Base-by-base conservation (phyloP, 2,113 vertebrate species). In the Cryptomyrus ogoouensis region DNA sequence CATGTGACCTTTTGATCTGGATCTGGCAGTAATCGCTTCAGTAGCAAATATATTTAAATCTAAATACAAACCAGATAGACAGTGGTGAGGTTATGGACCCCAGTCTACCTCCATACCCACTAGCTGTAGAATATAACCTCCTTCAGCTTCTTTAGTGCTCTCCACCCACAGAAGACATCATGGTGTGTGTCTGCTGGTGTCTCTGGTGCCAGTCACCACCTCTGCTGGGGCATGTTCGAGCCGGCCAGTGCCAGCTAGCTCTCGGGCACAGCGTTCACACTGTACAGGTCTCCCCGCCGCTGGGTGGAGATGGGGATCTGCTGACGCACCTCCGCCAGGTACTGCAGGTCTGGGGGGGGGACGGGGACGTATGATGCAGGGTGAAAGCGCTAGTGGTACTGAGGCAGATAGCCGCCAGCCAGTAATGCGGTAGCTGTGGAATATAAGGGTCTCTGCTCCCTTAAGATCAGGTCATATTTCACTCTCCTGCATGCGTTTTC, bases 301-400 rank as follows among this genome's bases (percentile, higher is more conserved):
- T 99, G 98, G 15, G 19, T 93, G 12, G 95, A 95, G 94, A 99
- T 94, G 3, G 98, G 98, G 58, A 99, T 98, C 94, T 99, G 98
- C 90, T 97, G 96, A 88, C 98, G 97, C 90, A 99, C 92, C 91
- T 99, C 98, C 10, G 95, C 90, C 66, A 99, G 92, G 91, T 97
- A 98, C 94, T 98, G 96, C 94, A 99, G 93, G 92, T 99, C 98
- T 99, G 95, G n/a, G 90, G 93, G 77, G 47, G 44, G 44, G 0
- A 6, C 1, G 27, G 24, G 31, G 10, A 91, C 0, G 19, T 7
- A 9, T 12, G 77, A 4, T 39, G 35, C 5, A 1, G 6, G 8
- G 2, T 84, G 24, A 47, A 44, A n/a, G 39, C 39, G 3, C n/a
- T 15, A 49, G 46, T 15, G 27, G 27, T 12, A 35, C 49, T 19